Evolutionary conservation across 2,113 vertebrate genomes (phyloP), one percentile per base, ranked within the genome.

Genomic region (Raja brachyura): DNA sequence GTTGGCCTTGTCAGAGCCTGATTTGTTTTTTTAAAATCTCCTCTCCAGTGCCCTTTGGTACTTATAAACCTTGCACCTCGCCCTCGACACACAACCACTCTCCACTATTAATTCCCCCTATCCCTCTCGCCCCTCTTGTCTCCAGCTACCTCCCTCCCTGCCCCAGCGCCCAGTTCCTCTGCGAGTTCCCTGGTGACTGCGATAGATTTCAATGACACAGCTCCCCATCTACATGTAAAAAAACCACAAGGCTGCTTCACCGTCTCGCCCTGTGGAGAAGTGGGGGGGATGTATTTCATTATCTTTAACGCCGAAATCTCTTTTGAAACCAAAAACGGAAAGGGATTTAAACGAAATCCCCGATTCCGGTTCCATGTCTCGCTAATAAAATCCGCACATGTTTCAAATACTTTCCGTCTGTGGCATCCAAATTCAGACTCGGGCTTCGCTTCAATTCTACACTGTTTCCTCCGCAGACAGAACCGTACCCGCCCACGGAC

Each of bases 311-410:
- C 78, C 25, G 22, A n/a, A 14, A 28, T 18, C 5, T 59, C 56
- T 85, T 61, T 86, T n/a, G 10, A 18, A 88, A 63, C 6, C 59
- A 66, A 33, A n/a, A 48, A 31, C 28, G 13, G n/a, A 13, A 16
- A 63, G n/a, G 59, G 61, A 88, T 88, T 66, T 63, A 31, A 56
- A 83, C 79, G 56, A 88, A 63, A 88, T 88, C 83, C 83, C 1
- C 83, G 61, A 88, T 63, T 88, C 83, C 83, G 83, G 28, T 18
- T 13, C 28, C 14, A 28, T 61, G 61, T 31, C 59, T 31, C 81
- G 10, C 56, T 10, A 31, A 61, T 59, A 28, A 61, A n/a, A 85
- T n/a, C 81, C 13, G 28, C 83, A 31, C 56, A n/a, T 61, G 56
- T 61, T 86, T 13, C n/a, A 88, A 18, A 66, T 63, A 63, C 56